Base-by-base conservation (phyloP, 2,888 invertebrate genomes). In the Theristus sp. region DNA sequence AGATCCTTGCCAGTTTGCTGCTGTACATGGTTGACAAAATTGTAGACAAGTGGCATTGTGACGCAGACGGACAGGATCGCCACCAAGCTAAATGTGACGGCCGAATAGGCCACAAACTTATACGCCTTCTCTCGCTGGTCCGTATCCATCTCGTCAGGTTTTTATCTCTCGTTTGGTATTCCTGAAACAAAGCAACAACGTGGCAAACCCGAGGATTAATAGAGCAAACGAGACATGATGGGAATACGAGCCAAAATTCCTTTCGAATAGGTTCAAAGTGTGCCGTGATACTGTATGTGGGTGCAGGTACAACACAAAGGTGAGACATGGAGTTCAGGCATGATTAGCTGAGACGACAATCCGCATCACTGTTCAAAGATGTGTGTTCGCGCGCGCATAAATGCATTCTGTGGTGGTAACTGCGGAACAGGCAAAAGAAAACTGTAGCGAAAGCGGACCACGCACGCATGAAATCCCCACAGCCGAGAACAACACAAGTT, bases 1-100 rank as follows among this genome's bases (percentile, higher is more conserved):
- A 72, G 65, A 60, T 72, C 72, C 54, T 66, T 62, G 59, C 67
- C 68, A 22, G 71, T 70, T 65, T 72, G 72, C 60, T 67, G 69
- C 60, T 72, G 70, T 38, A 72, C 65, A 60, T 69, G 69, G 59
- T 69, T 69, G 52, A 72, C 70, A 62, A 71, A 71, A 63, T 71
- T 72, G 66, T 70, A 72, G 38, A 72, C 70, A 55, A 71, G 67
- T 38, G 71, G 71, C 71, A 71, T 69, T 20, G 71, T 70, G 57
- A 73, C 66, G 62, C 70, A 69, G 31, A 72, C 71, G 52, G 71
- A 64, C 53, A 69, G 62, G 61, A 73, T 68, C 61, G 72, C 70
- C 56, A 72, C 62, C 55, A 72, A 61, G 10, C 70, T 70, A 65
- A 72, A 72, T 31, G 68, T 67, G 59, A 73, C 72, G 46, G 72